Base-by-base conservation (phyloP, 1,140 invertebrate genomes). In the Drosophila murphyi region DNA sequence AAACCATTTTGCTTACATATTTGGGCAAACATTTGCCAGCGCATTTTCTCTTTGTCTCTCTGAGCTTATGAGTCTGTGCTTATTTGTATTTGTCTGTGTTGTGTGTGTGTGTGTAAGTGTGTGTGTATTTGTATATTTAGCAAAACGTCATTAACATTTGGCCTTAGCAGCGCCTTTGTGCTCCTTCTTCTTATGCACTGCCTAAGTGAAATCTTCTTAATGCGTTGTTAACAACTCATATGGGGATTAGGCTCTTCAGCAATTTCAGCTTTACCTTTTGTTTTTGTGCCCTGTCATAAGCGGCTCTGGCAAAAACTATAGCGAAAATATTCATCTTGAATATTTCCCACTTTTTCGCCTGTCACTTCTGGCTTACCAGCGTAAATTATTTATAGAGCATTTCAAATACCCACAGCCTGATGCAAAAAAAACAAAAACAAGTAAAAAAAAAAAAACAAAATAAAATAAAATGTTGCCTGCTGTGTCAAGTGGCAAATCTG, bases 131-230 rank as follows among this genome's bases (percentile, higher is more conserved):
- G 71, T 67, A 39, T 51, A 57, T 48, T 57, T 67, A 57, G 69
- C 61, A 57, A 62, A 60, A 60, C 76, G 71, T 82, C 80, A 82
- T 82, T 82, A 82, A 83, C 80, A 73, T 74, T 56, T 64, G 59
- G 57, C 68, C 50, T 57, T 35, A 69, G 45, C 51, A 52, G 48
- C 47, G 32, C 67, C 62, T 72, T 57, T 45, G 41, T 45, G 54
- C 32, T 51, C 41, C 57, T 70, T 74, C 48, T 67, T 60, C 47
- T 63, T 60, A 55, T 61, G 56, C 39, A 41, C 67, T 76, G 75
- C 68, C 87, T 87, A 82, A 86, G 82, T 86, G 76, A 82, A 86
- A 87, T 87, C 79, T 79, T 64, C 82, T 73, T 87, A 86, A 87
- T 86, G 87, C 63, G 71, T 68, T 86, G 82, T 86, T 86, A 87